These are phyloP conservation scores for Salarias fasciatus DNA, from an alignment of 2,797 vertebrate genomes.

Conservation along the genomic window DNA sequence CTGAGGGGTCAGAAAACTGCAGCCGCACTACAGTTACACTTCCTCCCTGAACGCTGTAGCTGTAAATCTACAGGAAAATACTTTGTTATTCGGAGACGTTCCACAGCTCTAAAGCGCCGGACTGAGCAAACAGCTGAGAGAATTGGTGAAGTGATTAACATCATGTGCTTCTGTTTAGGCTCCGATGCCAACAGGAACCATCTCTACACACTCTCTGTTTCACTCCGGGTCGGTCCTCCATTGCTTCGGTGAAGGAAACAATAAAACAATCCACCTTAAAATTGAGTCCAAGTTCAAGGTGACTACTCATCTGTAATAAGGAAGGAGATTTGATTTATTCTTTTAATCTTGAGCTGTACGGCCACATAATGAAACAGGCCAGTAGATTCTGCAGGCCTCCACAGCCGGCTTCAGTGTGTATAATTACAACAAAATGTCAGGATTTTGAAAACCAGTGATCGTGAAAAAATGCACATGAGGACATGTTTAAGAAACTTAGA, in stretches of 20 bases:
- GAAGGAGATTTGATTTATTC: constrained; percentile 21
- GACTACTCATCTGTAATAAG: constrained; percentile 4
- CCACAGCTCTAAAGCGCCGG: not conserved
- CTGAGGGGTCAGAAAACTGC: too few relatives aligned
- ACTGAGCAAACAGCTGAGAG: constrained; percentile 1
- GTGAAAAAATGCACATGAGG: not conserved
- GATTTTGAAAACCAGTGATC: not conserved
- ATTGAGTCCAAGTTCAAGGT: constrained; percentile 19
- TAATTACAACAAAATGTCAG: constrained; percentile 4
- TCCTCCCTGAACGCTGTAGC: too few relatives aligned
- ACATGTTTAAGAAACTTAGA: not conserved
- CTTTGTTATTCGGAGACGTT: too few relatives aligned
- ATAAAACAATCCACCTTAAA: constrained; percentile 27
- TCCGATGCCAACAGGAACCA: constrained; percentile 23
- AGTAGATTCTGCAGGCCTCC: not conserved
- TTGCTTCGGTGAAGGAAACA: constrained; percentile 25
- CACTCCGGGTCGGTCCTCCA: not conserved
- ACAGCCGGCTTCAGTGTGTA: constrained; percentile 5
- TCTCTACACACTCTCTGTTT: constrained; percentile 16
- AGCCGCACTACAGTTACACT: too few relatives aligned
- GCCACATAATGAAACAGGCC: not conserved
- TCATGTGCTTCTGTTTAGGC: constrained; percentile 13
- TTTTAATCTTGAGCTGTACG: constrained; percentile 3
- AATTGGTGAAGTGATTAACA: constrained; percentile 29
- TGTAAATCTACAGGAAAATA: too few relatives aligned